phyloP scores from a whole-genome alignment of 2,888 invertebrate genomes.

The Ctena decussata region DNA sequence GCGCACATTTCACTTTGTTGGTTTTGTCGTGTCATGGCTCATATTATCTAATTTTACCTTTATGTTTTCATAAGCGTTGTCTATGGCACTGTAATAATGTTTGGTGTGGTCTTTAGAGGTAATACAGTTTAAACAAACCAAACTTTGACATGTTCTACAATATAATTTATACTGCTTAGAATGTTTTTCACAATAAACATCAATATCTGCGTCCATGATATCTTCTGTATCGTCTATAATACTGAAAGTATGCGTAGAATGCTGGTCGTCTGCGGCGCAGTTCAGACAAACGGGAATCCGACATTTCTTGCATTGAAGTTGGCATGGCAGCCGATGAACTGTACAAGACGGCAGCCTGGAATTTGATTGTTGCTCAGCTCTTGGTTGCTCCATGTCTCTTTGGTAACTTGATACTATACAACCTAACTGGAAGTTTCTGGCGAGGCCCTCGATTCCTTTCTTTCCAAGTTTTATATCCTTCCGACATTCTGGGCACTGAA shows the following conservation, averaged over 20 bases:
- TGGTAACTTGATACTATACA: conserved; percentile 52
- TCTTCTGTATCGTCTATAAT: neutral
- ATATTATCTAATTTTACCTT: too few relatives aligned
- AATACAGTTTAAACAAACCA: conserved; percentile 49
- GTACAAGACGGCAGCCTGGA: conserved; percentile 38
- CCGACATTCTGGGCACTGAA: conserved; percentile 56
- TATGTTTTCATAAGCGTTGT: conserved; percentile 20
- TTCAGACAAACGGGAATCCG: conserved; percentile 27
- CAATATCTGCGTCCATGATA: neutral
- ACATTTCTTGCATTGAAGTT: conserved; percentile 49
- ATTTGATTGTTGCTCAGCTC: neutral
- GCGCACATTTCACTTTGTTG: too few relatives aligned
- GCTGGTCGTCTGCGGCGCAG: conserved; percentile 31
- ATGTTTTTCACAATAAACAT: conserved; percentile 32
- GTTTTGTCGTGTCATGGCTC: too few relatives aligned
- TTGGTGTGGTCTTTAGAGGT: conserved; percentile 17
- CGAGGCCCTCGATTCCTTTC: conserved; percentile 40
- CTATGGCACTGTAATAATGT: conserved; percentile 27
- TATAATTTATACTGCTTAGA: conserved; percentile 16
- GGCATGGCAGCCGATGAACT: conserved; percentile 42
- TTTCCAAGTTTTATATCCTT: conserved; percentile 47
- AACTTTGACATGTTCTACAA: conserved; percentile 37
- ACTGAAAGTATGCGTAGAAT: neutral
- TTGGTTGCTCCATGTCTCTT: conserved; percentile 2
- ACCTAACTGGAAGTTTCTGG: conserved; percentile 55